Percentiles rank a stretch among this genome's conserved stretches.
Conservation (phyloP, 2,888 invertebrate genomes). For the Lordiphosa andalusiaca region DNA sequence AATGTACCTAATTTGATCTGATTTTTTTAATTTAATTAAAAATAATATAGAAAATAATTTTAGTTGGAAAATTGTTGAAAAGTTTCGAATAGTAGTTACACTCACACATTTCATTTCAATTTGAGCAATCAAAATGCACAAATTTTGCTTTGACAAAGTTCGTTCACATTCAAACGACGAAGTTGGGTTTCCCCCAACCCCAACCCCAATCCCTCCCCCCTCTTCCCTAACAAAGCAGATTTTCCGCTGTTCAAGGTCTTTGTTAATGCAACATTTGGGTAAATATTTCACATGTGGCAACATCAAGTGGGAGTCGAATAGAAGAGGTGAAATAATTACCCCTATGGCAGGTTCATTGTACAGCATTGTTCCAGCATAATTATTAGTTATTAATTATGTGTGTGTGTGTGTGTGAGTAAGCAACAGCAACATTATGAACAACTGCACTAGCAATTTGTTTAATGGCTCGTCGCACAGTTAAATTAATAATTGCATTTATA, state of each 20-base stretch:
- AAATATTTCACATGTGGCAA: not conserved
- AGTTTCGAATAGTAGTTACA: too few relatives aligned
- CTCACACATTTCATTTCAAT: too few relatives aligned
- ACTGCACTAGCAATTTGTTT: slow-evolving; percentile 25
- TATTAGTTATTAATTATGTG: slow-evolving; percentile 59
- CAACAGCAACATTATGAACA: slow-evolving; percentile 24
- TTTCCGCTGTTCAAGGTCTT: not conserved
- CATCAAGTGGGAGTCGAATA: not conserved
- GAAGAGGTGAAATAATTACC: slow-evolving; percentile 21
- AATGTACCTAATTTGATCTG: too few relatives aligned
- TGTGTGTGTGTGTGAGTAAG: slow-evolving; percentile 2
- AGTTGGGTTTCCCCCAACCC: too few relatives aligned
- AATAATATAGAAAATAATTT: too few relatives aligned
- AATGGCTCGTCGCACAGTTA: slow-evolving; percentile 32
- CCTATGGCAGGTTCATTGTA: slow-evolving; percentile 33
- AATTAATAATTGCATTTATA: slow-evolving; percentile 61
- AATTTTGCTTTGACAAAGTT: too few relatives aligned
- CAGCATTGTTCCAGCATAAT: slow-evolving; percentile 41
- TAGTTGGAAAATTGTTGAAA: too few relatives aligned
- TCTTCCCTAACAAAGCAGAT: too few relatives aligned
- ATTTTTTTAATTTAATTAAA: too few relatives aligned
- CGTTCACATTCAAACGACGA: too few relatives aligned
- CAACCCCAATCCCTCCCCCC: too few relatives aligned
- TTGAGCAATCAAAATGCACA: too few relatives aligned
- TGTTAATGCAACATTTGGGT: not conserved